Conservation (phyloP, 1,140 invertebrate genomes). For the Amyelois transitella region DNA sequence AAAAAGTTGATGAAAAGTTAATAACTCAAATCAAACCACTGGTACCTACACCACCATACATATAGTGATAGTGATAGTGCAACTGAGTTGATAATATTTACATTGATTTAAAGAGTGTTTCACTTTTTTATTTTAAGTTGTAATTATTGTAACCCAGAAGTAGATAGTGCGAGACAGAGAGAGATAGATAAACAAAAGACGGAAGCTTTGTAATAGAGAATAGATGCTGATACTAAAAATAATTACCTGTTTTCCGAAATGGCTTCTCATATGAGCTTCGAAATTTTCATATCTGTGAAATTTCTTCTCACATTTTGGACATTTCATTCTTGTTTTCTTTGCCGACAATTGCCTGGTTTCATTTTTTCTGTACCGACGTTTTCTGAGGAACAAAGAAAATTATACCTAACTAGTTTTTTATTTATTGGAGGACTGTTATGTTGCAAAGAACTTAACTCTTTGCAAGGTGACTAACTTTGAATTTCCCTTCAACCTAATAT, state of each 20-base stretch:
- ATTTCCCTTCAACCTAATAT: not conserved
- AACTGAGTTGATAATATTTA: not conserved
- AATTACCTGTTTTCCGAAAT: slow-evolving; percentile 69
- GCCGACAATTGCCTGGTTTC: slow-evolving; percentile 19
- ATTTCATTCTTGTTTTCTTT: slow-evolving; percentile 57
- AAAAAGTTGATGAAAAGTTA: no score
- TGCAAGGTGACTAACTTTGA: not conserved
- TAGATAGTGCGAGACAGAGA: no score
- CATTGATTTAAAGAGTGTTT: not conserved
- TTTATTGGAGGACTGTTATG: not conserved
- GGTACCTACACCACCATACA: no score
- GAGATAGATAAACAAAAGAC: no score
- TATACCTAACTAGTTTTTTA: not conserved
- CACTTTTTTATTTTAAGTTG: not conserved
- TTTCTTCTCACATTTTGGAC: slow-evolving; percentile 65
- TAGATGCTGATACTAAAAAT: not conserved
- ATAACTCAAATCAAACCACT: no score
- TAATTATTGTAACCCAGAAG: no score
- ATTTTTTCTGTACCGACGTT: not conserved
- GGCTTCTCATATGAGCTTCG: slow-evolving; percentile 69
- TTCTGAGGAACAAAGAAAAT: not conserved
- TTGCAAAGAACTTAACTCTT: not conserved
- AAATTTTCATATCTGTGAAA: slow-evolving; percentile 71
- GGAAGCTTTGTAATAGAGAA: not conserved
- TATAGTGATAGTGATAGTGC: not conserved